phyloP scores from a whole-genome alignment of 2,797 vertebrate genomes.

The Fringilla coelebs region DNA sequence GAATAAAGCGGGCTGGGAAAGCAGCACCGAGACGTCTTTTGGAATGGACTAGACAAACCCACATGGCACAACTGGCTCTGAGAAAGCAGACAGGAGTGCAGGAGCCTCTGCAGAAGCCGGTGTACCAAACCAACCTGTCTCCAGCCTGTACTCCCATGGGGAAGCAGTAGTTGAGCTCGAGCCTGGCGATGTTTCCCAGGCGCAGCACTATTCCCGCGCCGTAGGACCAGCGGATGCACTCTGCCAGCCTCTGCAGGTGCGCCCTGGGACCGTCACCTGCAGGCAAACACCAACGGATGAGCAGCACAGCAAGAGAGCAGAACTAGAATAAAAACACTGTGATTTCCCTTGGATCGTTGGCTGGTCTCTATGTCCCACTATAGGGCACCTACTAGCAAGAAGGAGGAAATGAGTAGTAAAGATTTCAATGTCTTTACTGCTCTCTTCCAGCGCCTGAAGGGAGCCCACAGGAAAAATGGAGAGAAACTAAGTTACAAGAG shows the following conservation, averaged over 20 bases:
- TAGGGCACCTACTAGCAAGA: not conserved
- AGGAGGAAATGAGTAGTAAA: not conserved
- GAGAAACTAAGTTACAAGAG: not conserved
- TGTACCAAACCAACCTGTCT: conserved; percentile 82
- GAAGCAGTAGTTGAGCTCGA: conserved; percentile 97
- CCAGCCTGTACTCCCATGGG: conserved; percentile 95
- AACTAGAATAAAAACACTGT: not conserved
- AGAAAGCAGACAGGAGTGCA: not conserved
- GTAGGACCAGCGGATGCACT: conserved; percentile 95
- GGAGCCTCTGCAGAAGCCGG: not conserved
- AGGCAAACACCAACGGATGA: not conserved
- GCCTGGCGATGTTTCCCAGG: conserved; percentile 93
- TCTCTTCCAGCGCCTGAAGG: not conserved
- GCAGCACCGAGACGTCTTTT: not conserved
- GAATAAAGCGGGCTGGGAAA: not conserved
- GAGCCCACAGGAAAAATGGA: not conserved
- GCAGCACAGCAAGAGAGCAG: not conserved
- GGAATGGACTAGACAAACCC: not conserved
- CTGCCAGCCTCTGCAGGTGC: conserved; percentile 88
- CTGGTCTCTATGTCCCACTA: not conserved
- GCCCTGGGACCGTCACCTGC: conserved; percentile 92
- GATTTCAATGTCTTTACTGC: not conserved
- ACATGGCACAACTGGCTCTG: not conserved
- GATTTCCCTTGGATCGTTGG: not conserved
- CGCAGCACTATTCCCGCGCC: conserved; percentile 90